Evolutionary conservation across 2,797 vertebrate species (phyloP).

Genomic region (Loriculus beryllinus): DNA sequence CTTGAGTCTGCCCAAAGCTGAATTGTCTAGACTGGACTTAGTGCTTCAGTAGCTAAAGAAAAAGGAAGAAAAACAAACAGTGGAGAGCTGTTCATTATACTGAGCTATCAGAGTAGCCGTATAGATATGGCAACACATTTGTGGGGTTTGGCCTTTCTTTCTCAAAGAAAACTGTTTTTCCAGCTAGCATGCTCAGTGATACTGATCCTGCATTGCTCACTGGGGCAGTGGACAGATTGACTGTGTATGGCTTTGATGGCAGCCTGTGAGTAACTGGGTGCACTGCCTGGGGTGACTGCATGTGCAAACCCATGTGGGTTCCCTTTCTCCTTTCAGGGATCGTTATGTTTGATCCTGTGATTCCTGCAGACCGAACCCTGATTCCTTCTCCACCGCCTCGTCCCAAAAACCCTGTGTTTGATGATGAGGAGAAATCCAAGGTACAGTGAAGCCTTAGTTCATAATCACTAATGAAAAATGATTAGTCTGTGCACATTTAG

Average conservation of each 20-base stretch:
- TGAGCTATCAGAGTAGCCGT: neutral
- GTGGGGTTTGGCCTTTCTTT: neutral
- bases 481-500: neutral
- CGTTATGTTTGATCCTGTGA: constrained; percentile 84
- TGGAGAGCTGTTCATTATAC: neutral
- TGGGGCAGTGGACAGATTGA: neutral
- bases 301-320: neutral
- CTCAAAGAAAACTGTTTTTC: neutral
- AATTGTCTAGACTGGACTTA: neutral
- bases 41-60: neutral
- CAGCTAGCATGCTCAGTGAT: neutral
- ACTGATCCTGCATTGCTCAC: neutral
- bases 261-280: neutral
- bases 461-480: neutral
- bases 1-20: neutral
- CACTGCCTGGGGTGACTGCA: neutral
- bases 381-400: constrained; percentile 84
- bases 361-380: constrained; percentile 86
- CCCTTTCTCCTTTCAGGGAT: constrained; percentile 79
- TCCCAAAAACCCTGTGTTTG: constrained; percentile 92
- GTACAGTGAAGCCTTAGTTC: constrained; percentile 59
- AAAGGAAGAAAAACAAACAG: neutral
- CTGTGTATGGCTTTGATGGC: neutral
- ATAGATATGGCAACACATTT: neutral
- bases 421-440: constrained; percentile 92